These are phyloP conservation scores for Xyliphius kryptos DNA, from an alignment of 2,113 vertebrate species.

Conservation along the genomic window DNA sequence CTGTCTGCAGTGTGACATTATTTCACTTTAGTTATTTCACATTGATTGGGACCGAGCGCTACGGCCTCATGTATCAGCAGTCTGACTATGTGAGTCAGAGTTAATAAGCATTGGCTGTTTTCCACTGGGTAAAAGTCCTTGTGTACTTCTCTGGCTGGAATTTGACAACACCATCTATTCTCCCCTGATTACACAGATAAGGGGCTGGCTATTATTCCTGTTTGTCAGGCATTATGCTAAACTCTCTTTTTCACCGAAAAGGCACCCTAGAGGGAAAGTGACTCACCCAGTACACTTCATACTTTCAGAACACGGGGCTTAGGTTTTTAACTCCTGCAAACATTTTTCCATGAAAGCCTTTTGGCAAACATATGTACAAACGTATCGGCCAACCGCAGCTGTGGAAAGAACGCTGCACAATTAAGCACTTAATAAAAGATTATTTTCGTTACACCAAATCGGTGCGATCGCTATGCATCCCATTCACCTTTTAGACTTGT, in stretches of 20 bases:
- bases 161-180: conserved; percentile 50
- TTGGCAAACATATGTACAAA: not conserved
- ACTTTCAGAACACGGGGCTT: not conserved
- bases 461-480: no score
- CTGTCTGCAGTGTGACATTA: not conserved
- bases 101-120: conserved; percentile 28
- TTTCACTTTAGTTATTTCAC: conserved; percentile 19
- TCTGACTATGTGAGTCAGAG: conserved; percentile 11
- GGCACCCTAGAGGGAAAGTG: conserved; percentile 28
- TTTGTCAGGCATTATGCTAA: conserved; percentile 46
- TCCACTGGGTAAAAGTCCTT: conserved; percentile 34
- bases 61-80: conserved; percentile 5
- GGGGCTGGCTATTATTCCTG: conserved; percentile 36
- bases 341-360: not conserved
- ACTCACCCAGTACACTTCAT: conserved; percentile 25
- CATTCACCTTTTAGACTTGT: no score
- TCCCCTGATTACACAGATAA: conserved; percentile 41
- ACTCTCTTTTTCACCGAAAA: conserved; percentile 33
- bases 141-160: conserved; percentile 29
- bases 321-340: not conserved
- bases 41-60: conserved; percentile 4
- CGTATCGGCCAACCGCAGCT: not conserved
- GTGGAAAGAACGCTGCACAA: not conserved
- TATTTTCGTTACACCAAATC: no score
- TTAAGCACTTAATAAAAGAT: not conserved